These are phyloP conservation scores for Hippasteria phrygiana DNA, from an alignment of 53 echinoderm and acorn worm genomes.

Conservation along the genomic window DNA sequence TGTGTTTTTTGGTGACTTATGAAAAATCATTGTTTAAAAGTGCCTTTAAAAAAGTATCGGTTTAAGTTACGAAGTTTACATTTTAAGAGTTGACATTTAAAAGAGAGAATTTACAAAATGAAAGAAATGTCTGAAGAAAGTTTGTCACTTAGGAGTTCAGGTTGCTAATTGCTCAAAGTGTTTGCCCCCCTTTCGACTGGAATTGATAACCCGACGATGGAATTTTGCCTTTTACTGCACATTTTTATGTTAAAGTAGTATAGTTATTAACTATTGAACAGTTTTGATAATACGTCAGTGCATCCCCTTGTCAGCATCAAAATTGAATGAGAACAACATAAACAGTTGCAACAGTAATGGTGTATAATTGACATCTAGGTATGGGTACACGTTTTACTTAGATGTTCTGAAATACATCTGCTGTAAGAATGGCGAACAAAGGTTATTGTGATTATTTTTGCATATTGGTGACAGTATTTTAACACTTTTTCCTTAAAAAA, in stretches of 20 bases:
- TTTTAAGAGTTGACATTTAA: conserved; percentile 16
- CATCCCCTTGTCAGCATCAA: not conserved
- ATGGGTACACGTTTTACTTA: not conserved
- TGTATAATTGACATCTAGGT: conserved; percentile 27
- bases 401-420: conserved; percentile 51
- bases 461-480: conserved; percentile 44
- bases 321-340: not conserved
- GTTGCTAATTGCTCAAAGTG: conserved; percentile 47
- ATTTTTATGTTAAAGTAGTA: conserved; percentile 5
- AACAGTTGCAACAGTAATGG: not conserved
- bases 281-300: conserved; percentile 25
- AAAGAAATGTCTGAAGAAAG: not conserved
- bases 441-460: conserved; percentile 6
- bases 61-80: not conserved
- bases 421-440: not conserved
- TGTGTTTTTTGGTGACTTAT: conserved; percentile 38
- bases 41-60: conserved; percentile 29
- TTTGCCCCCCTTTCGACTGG: conserved; percentile 16
- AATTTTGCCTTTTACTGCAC: conserved; percentile 45
- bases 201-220: conserved; percentile 1
- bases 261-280: not conserved
- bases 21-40: conserved; percentile 17
- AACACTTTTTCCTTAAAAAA: not conserved
- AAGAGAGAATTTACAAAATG: not conserved
- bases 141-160: not conserved